phyloP scores from a whole-genome alignment of 2,888 invertebrate genomes.

The Liopterus haemorrhoidalis region DNA sequence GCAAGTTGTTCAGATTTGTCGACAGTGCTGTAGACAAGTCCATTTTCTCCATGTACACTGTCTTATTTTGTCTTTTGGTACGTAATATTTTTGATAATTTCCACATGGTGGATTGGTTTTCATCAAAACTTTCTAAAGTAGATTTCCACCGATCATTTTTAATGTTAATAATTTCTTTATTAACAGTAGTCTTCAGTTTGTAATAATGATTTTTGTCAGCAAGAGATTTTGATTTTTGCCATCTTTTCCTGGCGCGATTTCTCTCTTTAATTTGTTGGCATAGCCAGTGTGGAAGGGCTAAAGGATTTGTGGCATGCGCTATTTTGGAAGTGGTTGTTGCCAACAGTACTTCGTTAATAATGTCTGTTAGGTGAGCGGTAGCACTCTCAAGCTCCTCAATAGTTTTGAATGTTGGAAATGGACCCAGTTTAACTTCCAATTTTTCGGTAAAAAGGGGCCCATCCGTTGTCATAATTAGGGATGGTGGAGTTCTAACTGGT shows the following conservation, averaged over 20 bases:
- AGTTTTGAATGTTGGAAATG: background rate
- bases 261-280: no score
- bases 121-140: background rate
- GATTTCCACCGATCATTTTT: constrained; percentile 5
- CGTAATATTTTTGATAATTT: background rate
- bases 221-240: no score
- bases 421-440: background rate
- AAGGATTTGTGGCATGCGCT: no score
- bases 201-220: no score
- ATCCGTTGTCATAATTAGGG: no score
- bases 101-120: background rate
- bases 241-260: no score
- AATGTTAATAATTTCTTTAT: no score
- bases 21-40: background rate
- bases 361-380: background rate
- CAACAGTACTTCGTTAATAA: background rate
- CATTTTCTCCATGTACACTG: background rate
- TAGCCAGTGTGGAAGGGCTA: no score
- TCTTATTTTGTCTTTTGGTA: background rate
- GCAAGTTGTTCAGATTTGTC: no score
- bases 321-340: background rate
- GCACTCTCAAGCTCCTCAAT: background rate
- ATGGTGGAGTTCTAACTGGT: no score
- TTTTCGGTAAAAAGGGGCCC: background rate
- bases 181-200: no score